Evolutionary conservation across 2,888 invertebrate genomes (phyloP), one percentile per base, ranked within the genome.

Genomic region (Dolichopus griseipennis): DNA sequence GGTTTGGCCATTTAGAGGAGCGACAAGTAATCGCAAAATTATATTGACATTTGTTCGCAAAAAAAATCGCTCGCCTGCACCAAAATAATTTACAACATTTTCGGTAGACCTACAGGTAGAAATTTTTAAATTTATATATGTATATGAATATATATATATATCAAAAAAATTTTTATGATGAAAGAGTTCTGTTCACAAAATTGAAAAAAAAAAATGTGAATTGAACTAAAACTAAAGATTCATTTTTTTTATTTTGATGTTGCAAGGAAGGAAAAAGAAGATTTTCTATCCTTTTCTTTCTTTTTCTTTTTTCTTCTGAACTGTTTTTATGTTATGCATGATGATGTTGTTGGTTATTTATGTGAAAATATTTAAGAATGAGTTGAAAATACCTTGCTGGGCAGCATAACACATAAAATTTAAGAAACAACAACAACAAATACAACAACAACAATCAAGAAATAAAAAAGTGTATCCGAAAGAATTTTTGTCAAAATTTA

Each of bases 351-450:
- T 9, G 9, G 52, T 52, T 52, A 52, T 52, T 52, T 52, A 52
- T 52, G 52, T 52, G 52, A 52, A 52, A 52, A 52, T 52, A 52
- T 52, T 52, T 52, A 52, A 52, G 52, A 52, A 52, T 52, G 52
- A 52, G 52, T 52, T 52, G 52, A 52, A 52, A 52, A 52, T 52
- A 52, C 52, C 52, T 52, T 52, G 52, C 52, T 52, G 52, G 52
- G 52, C 52, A 41, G 8, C 41, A 52, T 15, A 52, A n/a, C 15
- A 52, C 18, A 52, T 18, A 2, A 52, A 52, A 6, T 18, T 1
- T 2, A 52, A 52, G 6, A 52, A 52, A 15, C 9, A 52, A 52
- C 6, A 52, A 52, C 7, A 43, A 15, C 3, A 43, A 43, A 43
- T 10, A n/a, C n/a, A n/a, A 10, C 10, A 37, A 37, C 6, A 37